phyloP scores from a whole-genome alignment of 2,797 vertebrate species.

The Takifugu ocellatus region DNA sequence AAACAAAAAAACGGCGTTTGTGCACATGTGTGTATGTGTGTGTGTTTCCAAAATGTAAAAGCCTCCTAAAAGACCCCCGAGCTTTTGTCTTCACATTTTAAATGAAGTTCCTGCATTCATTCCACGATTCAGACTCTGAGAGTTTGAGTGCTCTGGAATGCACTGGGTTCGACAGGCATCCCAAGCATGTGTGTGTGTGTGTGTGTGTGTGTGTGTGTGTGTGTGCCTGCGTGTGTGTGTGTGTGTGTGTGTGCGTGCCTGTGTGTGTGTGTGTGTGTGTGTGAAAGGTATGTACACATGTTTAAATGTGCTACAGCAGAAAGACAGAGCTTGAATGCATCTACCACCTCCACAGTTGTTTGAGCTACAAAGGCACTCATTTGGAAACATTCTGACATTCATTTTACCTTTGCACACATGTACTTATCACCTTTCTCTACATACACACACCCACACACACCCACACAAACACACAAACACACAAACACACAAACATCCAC shows the following conservation, averaged over 20 bases:
- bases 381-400: conserved; percentile 51
- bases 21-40: conserved; percentile 12
- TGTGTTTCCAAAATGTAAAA: conserved; percentile 64
- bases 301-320: conserved; percentile 40
- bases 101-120: conserved; percentile 75
- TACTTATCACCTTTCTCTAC: conserved; percentile 47
- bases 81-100: conserved; percentile 80
- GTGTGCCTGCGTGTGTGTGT: conserved; percentile 20
- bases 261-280: conserved; percentile 29
- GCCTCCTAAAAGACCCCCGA: conserved; percentile 77
- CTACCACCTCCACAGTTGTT: conserved; percentile 14
- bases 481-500: conserved; percentile 50
- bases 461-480: conserved; percentile 25
- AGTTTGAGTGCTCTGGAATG: conserved; percentile 72
- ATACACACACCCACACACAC: conserved; percentile 35
- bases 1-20: not conserved
- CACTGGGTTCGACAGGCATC: conserved; percentile 73
- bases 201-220: conserved; percentile 25
- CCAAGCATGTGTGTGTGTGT: conserved; percentile 37
- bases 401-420: conserved; percentile 54
- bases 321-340: conserved; percentile 17
- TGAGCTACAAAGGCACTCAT: conserved; percentile 44
- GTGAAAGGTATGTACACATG: not conserved
- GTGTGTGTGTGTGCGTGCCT: conserved; percentile 23
- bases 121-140: conserved; percentile 63